Evolutionary conservation across 37 sponge, comb jelly and placozoan species (phyloP), one percentile per base, ranked within the genome.

Genomic region (Lycopodina hypogea): DNA sequence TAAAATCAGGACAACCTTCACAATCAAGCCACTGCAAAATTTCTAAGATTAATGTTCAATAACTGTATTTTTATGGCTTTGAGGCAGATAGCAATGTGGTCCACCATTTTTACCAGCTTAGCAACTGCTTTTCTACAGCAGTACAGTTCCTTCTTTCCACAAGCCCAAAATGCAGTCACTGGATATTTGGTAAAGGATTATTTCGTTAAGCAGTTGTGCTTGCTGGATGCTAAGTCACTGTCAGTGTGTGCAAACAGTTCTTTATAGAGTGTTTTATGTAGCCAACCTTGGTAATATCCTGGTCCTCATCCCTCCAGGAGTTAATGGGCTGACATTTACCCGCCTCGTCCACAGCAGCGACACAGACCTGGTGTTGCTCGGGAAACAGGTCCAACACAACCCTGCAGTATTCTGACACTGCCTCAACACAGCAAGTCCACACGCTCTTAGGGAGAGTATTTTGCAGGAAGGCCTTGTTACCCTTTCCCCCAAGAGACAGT

Each of bases 261-360:
- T 45, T 45, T 45, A 9, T 9, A 12, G 48, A 12, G 48, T 9
- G 9, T 9, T 45, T 12, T 9, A 12, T 14, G 7, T 17, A 11
- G 68, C 8, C 7, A 19, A 88, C 89, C 68, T 84, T 87, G 30
- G 65, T 61, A 24, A 91, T 53, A 6, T 91, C 92, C 68, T 91
- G 92, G 71, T 91, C 92, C 39, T 91, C 92, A 68, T 91, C 92
- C 51, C 92, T 79, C 92, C 92, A 91, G 1, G 92, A 81, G 79
- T 91, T 91, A 69, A 91, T 56, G 2, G 92, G 81, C 51, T 78
- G 84, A 53, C 92, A 91, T 21, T 87, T 83, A n/a, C n/a, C n/a
- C 2, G 71, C 72, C 19, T 70, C 75, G 52, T 91, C 88, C 11
- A 84, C 80, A 24, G 81, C 88, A 15, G 85, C 88, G 33, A 91